These are phyloP conservation scores for Mamestra brassicae DNA, from an alignment of 2,888 invertebrate species.

Conservation along the genomic window DNA sequence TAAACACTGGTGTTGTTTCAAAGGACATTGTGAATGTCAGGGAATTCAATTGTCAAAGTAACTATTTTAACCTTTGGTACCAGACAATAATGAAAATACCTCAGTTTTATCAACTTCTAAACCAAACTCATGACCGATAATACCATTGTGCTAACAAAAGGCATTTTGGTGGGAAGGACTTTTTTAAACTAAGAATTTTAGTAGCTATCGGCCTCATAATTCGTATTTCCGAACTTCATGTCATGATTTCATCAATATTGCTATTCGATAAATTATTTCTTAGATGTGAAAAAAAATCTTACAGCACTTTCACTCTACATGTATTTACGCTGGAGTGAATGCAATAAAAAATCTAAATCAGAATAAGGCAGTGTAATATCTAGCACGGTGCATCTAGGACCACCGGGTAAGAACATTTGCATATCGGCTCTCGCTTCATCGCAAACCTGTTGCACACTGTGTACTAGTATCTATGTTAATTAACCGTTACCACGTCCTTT, in stretches of 20 bases:
- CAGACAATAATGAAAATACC: slow-evolving; percentile 14
- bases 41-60: slow-evolving; percentile 19
- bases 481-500: slow-evolving; percentile 77
- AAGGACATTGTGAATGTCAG: slow-evolving; percentile 36
- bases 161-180: not conserved
- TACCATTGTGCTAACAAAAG: not conserved
- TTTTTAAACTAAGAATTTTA: not conserved
- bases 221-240: too few species aligned
- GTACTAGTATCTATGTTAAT: slow-evolving; percentile 79
- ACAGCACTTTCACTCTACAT: not conserved
- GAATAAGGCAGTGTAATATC: slow-evolving; percentile 64
- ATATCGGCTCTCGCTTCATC: slow-evolving; percentile 74
- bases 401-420: slow-evolving; percentile 83
- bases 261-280: not conserved
- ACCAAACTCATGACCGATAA: not conserved
- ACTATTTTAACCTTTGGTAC: slow-evolving; percentile 22
- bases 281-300: not conserved
- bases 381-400: slow-evolving; percentile 76
- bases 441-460: slow-evolving; percentile 73
- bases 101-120: not conserved
- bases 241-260: not conserved
- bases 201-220: too few species aligned
- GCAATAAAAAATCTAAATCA: slow-evolving; percentile 36
- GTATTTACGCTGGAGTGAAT: slow-evolving; percentile 3
- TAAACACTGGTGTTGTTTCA: slow-evolving; percentile 39